Base-by-base conservation (phyloP, 2,113 vertebrate genomes). In the Synodontis membranacea region DNA sequence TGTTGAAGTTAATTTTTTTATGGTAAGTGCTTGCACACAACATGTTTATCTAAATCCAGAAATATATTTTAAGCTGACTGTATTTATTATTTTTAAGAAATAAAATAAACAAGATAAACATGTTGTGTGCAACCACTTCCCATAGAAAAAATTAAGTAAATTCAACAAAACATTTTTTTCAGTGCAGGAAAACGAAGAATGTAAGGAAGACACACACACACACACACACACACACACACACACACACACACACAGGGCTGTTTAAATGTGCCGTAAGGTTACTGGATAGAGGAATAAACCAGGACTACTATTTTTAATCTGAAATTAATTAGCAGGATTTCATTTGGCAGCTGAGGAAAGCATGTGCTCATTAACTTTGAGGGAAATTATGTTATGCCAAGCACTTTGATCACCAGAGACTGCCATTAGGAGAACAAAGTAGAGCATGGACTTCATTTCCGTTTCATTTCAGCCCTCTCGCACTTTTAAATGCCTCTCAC, bases 251-350 rank as follows among this genome's bases (percentile, higher is more conserved):
- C n/a, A 83, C 6, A 39, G 17, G 19, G 21, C 68, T 44, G 68
- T 72, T 70, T 25, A 42, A 25, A 12, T 44, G 17, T 10, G 31
- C 84, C 86, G 82, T 62, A 62, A 70, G 60, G 64, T 88, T 84
- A 88, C 78, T 82, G 80, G 52, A 58, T 86, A 70, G 48, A 8
- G 17, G 34, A 58, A 83, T 48, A 72, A 64, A 66, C 23, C 68
- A 44, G 72, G 54, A 21, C 70, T 60, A 70, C 79, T 82, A 86
- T 85, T 88, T 88, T 85, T 90, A 86, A 88, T 90, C 87, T 88
- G 56, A 84, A 90, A 88, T 88, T 86, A 86, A 88, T 90, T 88
- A 90, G 62, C 23, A 19, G 72, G 54, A 86, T 79, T 87, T 90
- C 34, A 84, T 85, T 83, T 84, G 86, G 84, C 78, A 82, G 62